Conservation (phyloP, 2,888 invertebrate genomes). For the Podabrus alpinus region DNA sequence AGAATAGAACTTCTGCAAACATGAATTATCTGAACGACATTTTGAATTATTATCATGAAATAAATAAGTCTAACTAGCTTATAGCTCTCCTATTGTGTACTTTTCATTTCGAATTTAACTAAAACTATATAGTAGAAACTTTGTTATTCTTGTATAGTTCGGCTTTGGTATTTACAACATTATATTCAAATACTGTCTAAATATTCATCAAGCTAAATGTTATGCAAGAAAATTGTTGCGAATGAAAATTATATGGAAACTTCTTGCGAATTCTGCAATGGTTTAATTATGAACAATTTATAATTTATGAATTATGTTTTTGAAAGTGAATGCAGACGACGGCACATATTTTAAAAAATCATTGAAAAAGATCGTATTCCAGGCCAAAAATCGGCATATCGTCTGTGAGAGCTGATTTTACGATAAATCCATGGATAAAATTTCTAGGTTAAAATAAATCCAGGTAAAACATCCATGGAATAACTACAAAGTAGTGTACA, state of each 20-base stretch:
- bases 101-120: not conserved
- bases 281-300: too few species aligned
- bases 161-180: not conserved
- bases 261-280: too few species aligned
- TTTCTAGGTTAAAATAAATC: too few species aligned
- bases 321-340: too few species aligned
- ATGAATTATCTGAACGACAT: not conserved
- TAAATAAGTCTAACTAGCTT: not conserved
- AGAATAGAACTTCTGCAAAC: not conserved
- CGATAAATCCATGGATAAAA: too few species aligned
- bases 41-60: not conserved
- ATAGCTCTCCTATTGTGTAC: not conserved
- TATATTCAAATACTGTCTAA: not conserved
- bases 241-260: not conserved
- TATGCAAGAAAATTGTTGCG: not conserved
- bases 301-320: too few species aligned
- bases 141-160: not conserved
- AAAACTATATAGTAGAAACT: not conserved
- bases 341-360: too few species aligned
- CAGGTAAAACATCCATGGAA: too few species aligned
- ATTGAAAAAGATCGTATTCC: too few species aligned
- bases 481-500: too few species aligned
- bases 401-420: too few species aligned
- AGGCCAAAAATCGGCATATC: too few species aligned
- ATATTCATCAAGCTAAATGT: not conserved